Evolutionary conservation across 2,113 vertebrate species (phyloP).

Genomic region (Martes martes): DNA sequence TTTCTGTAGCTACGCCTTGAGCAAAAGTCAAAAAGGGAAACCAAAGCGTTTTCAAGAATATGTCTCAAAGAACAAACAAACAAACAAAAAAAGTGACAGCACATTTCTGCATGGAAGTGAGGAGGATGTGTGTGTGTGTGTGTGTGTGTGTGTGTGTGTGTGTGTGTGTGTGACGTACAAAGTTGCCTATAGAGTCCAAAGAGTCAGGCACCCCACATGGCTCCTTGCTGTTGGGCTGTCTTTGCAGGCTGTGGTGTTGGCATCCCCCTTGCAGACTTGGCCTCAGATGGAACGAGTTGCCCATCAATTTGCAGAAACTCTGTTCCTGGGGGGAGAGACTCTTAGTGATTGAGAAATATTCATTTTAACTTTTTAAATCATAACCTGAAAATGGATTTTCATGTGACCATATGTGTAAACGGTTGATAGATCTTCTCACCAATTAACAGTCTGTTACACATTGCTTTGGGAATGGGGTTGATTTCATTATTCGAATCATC

Average conservation of each 20-base stretch:
- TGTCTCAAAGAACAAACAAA: background rate
- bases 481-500: background rate
- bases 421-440: background rate
- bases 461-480: background rate
- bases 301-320: background rate
- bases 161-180: background rate
- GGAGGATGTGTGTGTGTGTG: background rate
- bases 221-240: background rate
- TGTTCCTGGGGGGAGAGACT: background rate
- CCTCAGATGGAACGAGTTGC: background rate
- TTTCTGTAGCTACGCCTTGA: background rate
- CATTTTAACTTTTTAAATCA: background rate
- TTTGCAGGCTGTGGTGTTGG: background rate
- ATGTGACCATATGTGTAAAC: background rate
- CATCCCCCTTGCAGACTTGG: background rate
- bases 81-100: background rate
- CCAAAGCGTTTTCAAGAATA: background rate
- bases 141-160: no score
- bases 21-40: background rate
- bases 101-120: background rate
- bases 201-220: background rate
- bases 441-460: background rate
- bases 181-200: background rate
- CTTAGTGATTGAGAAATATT: background rate
- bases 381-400: constrained; percentile 2